A percentile compares a stretch with the other conserved stretches of the same genome.
Conservation (phyloP, 2,888 invertebrate genomes). For the Caenorhabditis sulstoni region DNA sequence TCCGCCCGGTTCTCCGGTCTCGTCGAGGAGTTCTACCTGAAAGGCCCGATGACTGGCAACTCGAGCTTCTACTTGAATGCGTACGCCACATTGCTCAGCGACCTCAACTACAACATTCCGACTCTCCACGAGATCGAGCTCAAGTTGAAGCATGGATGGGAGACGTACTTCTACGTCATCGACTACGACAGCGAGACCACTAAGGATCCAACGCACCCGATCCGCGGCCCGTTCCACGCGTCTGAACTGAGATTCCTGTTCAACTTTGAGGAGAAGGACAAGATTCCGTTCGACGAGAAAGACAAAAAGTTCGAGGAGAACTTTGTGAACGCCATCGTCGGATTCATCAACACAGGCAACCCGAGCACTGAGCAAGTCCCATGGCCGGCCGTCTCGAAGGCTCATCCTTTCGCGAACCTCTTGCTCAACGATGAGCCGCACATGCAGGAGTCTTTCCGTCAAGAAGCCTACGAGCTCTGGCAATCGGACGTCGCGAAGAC, state of each 20-base stretch:
- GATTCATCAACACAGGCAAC: conserved; percentile 62
- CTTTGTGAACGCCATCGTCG: conserved; percentile 54
- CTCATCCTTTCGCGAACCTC: conserved; percentile 50
- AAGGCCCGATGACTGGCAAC: conserved; percentile 56
- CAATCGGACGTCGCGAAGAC: conserved; percentile 54
- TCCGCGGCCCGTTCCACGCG: conserved; percentile 64
- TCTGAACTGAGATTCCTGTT: conserved; percentile 63
- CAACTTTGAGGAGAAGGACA: conserved; percentile 56
- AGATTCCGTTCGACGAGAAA: conserved; percentile 60
- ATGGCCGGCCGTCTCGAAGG: conserved; percentile 59
- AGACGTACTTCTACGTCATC: conserved; percentile 64
- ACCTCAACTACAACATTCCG: conserved; percentile 70
- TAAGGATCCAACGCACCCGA: conserved; percentile 57
- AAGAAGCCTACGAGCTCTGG: conserved; percentile 62
- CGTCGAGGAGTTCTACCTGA: conserved; percentile 61
- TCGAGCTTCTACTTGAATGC: conserved; percentile 65
- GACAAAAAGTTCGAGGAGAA: conserved; percentile 58
- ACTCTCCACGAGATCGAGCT: conserved; percentile 69
- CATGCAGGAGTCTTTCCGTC: conserved; percentile 45
- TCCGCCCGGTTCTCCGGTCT: conserved; percentile 44
- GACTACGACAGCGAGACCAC: conserved; percentile 63
- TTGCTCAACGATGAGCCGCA: conserved; percentile 47
- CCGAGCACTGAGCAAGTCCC: conserved; percentile 37
- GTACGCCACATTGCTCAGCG: conserved; percentile 67
- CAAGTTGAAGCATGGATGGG: conserved; percentile 62